phyloP scores from a whole-genome alignment of 1,140 invertebrate species.

The Tachypleus tridentatus region DNA sequence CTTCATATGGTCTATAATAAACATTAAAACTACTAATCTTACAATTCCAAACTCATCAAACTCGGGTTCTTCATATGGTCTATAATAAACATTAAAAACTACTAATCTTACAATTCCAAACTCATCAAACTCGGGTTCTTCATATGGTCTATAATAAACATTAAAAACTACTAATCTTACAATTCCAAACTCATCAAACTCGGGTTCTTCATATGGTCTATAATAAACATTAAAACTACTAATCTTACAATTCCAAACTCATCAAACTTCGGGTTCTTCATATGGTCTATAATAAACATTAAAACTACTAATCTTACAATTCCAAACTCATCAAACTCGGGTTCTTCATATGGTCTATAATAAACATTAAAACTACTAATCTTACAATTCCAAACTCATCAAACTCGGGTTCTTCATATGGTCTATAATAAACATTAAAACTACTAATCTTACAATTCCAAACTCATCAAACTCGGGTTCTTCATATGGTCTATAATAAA shows the following conservation, averaged over 20 bases:
- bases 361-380: too few species aligned
- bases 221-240: too few species aligned
- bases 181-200: constrained; percentile 68
- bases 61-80: constrained; percentile 77
- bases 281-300: constrained; percentile 74
- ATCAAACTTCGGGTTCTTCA: constrained; percentile 72
- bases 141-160: constrained; percentile 73
- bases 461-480: constrained; percentile 71
- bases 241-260: constrained; percentile 55
- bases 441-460: constrained; percentile 49
- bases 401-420: constrained; percentile 74
- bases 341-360: constrained; percentile 76
- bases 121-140: constrained; percentile 72
- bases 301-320: constrained; percentile 44
- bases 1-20: constrained; percentile 75
- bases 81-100: too few species aligned
- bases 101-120: constrained; percentile 51
- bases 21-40: too few species aligned
- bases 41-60: constrained; percentile 66
- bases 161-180: constrained; percentile 40
- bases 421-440: too few species aligned
- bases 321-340: constrained; percentile 69
- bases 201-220: constrained; percentile 74
- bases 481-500: constrained; percentile 66
- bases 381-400: constrained; percentile 65